phyloP scores from a whole-genome alignment of 2,797 vertebrate species.

The Enteromius radiatus region DNA sequence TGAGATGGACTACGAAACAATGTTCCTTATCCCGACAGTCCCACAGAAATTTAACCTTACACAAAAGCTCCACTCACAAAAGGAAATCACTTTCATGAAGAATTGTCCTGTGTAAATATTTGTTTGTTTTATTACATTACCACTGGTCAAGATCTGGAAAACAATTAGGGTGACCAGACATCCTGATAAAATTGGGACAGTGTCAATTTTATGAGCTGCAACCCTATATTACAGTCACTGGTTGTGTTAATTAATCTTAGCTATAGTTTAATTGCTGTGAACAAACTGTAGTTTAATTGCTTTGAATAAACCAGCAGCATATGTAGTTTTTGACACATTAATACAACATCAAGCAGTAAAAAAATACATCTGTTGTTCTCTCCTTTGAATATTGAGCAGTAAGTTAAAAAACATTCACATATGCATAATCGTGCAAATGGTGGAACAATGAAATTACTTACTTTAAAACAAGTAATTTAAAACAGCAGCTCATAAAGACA shows the following conservation, averaged over 20 bases:
- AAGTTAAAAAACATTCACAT: neutral
- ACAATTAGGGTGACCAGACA: neutral
- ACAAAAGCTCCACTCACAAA: neutral
- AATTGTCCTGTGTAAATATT: no score
- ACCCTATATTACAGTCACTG: neutral
- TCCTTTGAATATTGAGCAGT: neutral
- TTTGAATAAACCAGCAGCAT: neutral
- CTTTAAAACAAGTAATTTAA: neutral
- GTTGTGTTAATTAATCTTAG: neutral
- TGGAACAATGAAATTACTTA: neutral
- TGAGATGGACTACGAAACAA: constrained; percentile 6
- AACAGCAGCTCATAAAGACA: neutral
- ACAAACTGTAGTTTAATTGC: neutral
- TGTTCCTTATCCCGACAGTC: neutral
- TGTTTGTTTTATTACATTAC: no score
- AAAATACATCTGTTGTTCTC: neutral
- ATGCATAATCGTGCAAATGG: neutral
- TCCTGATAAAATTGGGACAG: neutral
- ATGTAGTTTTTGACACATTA: neutral
- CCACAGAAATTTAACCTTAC: neutral
- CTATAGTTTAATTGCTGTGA: neutral
- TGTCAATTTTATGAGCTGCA: neutral
- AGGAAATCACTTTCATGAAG: neutral
- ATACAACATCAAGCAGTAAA: neutral
- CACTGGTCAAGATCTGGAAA: neutral